A percentile compares a stretch with the other conserved stretches of the same genome.
Conservation (phyloP, 2,797 vertebrate genomes). For the Poecilia velifera region DNA sequence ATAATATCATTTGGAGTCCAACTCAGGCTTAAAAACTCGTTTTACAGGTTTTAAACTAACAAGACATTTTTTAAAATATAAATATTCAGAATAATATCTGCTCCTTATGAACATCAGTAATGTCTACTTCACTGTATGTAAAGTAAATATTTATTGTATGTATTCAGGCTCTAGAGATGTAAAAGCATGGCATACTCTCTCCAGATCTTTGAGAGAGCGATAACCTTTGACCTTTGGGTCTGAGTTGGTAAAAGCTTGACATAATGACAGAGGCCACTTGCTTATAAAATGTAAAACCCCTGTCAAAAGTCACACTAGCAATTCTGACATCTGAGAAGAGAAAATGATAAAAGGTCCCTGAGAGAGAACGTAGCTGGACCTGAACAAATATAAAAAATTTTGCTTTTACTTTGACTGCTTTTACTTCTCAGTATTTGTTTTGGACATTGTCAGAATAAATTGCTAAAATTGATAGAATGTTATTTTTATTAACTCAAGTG, state of each 20-base stretch:
- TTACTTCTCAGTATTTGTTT: not conserved
- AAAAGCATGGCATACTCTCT: not conserved
- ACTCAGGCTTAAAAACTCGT: too few species aligned
- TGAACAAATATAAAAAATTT: not conserved
- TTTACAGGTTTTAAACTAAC: too few species aligned
- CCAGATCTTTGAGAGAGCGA: not conserved
- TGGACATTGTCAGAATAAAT: too few species aligned
- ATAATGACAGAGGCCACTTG: not conserved
- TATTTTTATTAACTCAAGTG: not conserved
- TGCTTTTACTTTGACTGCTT: not conserved
- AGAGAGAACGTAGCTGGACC: not conserved
- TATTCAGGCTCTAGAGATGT: not conserved
- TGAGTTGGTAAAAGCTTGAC: not conserved
- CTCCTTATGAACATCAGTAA: too few species aligned
- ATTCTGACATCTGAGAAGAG: not conserved
- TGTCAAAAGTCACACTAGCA: not conserved
- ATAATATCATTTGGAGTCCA: not conserved
- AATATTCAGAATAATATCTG: not conserved
- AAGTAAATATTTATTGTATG: too few species aligned
- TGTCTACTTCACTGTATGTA: too few species aligned
- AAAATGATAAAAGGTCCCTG: not conserved
- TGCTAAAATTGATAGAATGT: too few species aligned
- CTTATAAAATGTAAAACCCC: not conserved
- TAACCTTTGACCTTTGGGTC: not conserved
- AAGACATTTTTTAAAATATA: not conserved